These are phyloP conservation scores for Drosophila rellima DNA, from an alignment of 2,888 invertebrate species.

Conservation along the genomic window DNA sequence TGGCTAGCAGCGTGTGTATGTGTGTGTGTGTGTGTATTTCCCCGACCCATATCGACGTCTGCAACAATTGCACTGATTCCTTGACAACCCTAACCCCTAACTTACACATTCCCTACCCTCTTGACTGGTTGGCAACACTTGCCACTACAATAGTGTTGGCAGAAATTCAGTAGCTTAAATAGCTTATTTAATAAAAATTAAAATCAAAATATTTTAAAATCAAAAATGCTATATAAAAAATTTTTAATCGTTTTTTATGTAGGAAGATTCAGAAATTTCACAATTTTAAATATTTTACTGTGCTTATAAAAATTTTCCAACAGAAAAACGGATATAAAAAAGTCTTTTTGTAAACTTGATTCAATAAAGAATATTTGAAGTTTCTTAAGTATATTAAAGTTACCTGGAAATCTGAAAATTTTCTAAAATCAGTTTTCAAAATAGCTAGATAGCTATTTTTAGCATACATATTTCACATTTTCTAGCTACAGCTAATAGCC, in stretches of 20 bases:
- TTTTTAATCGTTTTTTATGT: too few species aligned
- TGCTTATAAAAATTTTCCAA: too few species aligned
- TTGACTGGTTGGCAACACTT: constrained; percentile 14
- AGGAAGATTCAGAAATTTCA: too few species aligned
- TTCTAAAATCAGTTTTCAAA: not conserved
- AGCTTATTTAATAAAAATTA: not conserved
- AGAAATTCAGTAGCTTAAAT: too few species aligned
- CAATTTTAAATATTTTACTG: too few species aligned
- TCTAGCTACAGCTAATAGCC: not conserved
- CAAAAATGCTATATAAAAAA: too few species aligned
- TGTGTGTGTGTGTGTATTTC: constrained; percentile 27
- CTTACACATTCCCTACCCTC: not conserved
- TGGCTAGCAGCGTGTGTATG: constrained; percentile 39
- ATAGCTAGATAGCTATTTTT: fast-evolving
- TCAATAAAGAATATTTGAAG: too few species aligned
- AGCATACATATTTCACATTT: not conserved
- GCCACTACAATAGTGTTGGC: constrained; percentile 22
- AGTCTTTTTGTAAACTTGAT: too few species aligned
- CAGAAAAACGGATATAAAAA: too few species aligned
- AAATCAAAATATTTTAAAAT: too few species aligned
- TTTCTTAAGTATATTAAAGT: too few species aligned
- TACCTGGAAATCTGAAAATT: too few species aligned
- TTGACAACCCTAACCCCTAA: constrained; percentile 1
- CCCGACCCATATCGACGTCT: constrained; percentile 74
- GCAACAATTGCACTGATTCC: constrained; percentile 79